Evolutionary conservation across 2,888 invertebrate species (phyloP), one percentile per base, ranked within the genome.

Genomic region (Gandaritis pyraliata): DNA sequence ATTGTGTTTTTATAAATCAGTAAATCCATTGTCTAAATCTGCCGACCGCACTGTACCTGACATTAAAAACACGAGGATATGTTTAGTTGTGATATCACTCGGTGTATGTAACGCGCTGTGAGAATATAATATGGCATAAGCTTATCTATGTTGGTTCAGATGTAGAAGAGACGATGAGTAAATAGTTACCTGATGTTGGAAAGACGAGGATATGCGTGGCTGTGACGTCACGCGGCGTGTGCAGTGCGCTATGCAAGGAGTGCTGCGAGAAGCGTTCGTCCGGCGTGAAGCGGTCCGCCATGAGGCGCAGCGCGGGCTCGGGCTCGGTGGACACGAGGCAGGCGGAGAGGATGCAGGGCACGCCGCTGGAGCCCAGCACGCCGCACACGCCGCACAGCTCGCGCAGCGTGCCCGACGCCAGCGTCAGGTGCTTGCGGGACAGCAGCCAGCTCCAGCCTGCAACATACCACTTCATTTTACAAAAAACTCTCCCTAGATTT

Each of bases 141-240:
- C n/a, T n/a, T n/a, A n/a, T n/a, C n/a, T n/a, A n/a, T n/a, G n/a
- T n/a, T n/a, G n/a, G n/a, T n/a, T n/a, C n/a, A n/a, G n/a, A n/a
- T n/a, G n/a, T n/a, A n/a, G n/a, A n/a, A n/a, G n/a, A n/a, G n/a
- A n/a, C n/a, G n/a, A n/a, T n/a, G n/a, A n/a, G n/a, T n/a, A n/a
- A 36, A 4, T 15, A 41, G n/a, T 23, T 52, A 63, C 63, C 98
- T 64, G 97, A 98, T 43, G 98, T 99, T 52, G 99, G 99, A 92
- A 99, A 99, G 73, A 99, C 99, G 73, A 99, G 94, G 73, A 99
- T 99, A 85, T 99, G 99, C 63, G 99, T 99, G 85, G 97, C 97
- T 60, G 98, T 97, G 68, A 98, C 97, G 90, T 99, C 99, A 69
- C 98, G 95, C 6, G 99, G 99, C 64, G 99, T 99, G 74, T 97